phyloP scores from a whole-genome alignment of 2,113 vertebrate genomes.

The Apodemus speciosus region DNA sequence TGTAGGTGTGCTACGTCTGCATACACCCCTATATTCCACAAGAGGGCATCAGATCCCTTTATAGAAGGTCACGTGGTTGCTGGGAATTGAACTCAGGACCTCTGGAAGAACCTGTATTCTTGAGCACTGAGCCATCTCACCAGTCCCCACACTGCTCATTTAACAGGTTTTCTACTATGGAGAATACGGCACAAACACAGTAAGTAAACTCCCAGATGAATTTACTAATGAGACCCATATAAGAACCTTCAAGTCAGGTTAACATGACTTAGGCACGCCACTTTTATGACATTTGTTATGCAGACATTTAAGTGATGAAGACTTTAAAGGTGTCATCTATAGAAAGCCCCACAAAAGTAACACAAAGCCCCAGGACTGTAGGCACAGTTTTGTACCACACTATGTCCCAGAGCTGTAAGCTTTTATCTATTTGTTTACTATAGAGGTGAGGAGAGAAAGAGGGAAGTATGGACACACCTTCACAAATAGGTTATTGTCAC shows the following conservation, averaged over 20 bases:
- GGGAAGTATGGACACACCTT: not conserved
- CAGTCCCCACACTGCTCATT: too few species aligned
- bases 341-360: conserved; percentile 44
- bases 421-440: not conserved
- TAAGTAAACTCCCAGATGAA: not conserved
- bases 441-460: not conserved
- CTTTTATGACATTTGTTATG: not conserved
- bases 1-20: too few species aligned
- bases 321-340: conserved; percentile 31
- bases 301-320: conserved; percentile 42
- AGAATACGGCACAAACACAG: not conserved
- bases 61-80: too few species aligned
- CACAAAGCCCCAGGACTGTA: not conserved
- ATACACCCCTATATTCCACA: too few species aligned
- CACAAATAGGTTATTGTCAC: conserved; percentile 44
- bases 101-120: too few species aligned
- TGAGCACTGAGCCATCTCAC: too few species aligned
- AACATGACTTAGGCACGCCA: not conserved
- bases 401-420: not conserved
- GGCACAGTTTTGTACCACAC: conserved; percentile 6
- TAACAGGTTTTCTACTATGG: not conserved
- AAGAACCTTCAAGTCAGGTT: conserved; percentile 8
- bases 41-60: too few species aligned
- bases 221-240: not conserved
- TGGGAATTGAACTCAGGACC: too few species aligned